A percentile compares a stretch with the other conserved stretches of the same genome.
Conservation (phyloP, 2,888 invertebrate genomes). For the Psylliodes chrysocephalus region DNA sequence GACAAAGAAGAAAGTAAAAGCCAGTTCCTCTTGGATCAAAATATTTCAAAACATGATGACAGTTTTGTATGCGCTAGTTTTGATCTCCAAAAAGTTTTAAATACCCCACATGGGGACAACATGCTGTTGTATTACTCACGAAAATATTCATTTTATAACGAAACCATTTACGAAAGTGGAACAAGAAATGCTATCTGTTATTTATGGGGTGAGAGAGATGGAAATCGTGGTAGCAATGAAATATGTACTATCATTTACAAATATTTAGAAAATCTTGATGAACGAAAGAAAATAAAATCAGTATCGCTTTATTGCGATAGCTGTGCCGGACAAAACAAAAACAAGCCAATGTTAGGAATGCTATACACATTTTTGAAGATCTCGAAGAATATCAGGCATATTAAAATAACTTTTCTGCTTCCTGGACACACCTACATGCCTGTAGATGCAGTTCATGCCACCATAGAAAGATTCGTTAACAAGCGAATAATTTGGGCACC, state of each 20-base stretch:
- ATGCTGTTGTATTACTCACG: constrained; percentile 23
- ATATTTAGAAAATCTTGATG: constrained; percentile 7
- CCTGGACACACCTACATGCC: no score
- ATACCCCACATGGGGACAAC: constrained; percentile 12
- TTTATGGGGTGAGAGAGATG: constrained; percentile 15
- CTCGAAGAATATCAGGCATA: constrained; percentile 8
- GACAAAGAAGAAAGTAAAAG: constrained; percentile 6
- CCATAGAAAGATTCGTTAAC: constrained; percentile 15
- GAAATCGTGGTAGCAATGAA: constrained; percentile 7
- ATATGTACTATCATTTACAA: constrained; percentile 6
- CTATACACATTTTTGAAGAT: constrained; percentile 11
- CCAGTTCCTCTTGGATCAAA: constrained; percentile 8
- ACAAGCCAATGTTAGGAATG: constrained; percentile 17
- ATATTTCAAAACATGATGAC: background rate
- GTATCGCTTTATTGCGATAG: constrained; percentile 15
- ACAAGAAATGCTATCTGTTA: constrained; percentile 13
- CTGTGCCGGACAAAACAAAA: constrained; percentile 15
- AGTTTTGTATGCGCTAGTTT: constrained; percentile 18
- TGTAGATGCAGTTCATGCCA: constrained; percentile 25
- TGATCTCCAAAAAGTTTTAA: no score
- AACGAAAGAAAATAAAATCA: background rate
- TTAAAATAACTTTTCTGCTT: constrained; percentile 23
- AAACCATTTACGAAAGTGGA: constrained; percentile 3
- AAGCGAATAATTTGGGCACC: constrained; percentile 26
- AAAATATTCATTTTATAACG: constrained; percentile 15